Base-by-base conservation (phyloP, 92 coral and sea anemone species). In the Actinostola sp. region DNA sequence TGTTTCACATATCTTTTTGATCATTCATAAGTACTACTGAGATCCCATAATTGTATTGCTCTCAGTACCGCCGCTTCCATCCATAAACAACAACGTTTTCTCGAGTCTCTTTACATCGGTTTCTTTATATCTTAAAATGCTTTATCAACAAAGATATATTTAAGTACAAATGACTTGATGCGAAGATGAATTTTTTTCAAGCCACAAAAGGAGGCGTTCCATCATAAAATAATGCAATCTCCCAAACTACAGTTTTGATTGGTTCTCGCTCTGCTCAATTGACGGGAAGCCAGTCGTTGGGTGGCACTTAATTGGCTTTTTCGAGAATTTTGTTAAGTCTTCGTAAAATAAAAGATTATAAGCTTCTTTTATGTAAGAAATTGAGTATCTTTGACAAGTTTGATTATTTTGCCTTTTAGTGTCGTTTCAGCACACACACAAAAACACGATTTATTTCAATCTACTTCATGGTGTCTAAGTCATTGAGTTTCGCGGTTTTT, bases 21-120 rank as follows among this genome's bases (percentile, higher is more conserved):
- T 30, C 28, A 57, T 57, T 57, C 27, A 57, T 57, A 3, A 57
- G 7, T 26, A 3, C 19, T 38, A 21, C 32, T 25, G 32, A 21
- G 60, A 21, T 10, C 60, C 60, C 60, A 9, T 17, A 29, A 3
- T 57, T 3, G 25, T 13, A 30, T 27, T 12, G 3, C 63, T 27
- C 63, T 27, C 63, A 26, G 63, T 27, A 30, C 63, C 63, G n/a
- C n/a, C n/a, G 39, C 63, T 30, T 27, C 36, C 27, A 57, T 30
- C 63, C 11, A 57, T 57, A 57, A 57, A 57, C 63, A 27, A 57
- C 39, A 57, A 27, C 39, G 26, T 57, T 57, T 49, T 10, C 8
- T n/a, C 13, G 4, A 49, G 56, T 49, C 56, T 49, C 21, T 49
- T 10, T 11, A 49, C n/a, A 10, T n/a, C 24, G 20, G 20, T 10